Base-by-base conservation (phyloP, 2,888 invertebrate genomes). In the Hartigia nigra region DNA sequence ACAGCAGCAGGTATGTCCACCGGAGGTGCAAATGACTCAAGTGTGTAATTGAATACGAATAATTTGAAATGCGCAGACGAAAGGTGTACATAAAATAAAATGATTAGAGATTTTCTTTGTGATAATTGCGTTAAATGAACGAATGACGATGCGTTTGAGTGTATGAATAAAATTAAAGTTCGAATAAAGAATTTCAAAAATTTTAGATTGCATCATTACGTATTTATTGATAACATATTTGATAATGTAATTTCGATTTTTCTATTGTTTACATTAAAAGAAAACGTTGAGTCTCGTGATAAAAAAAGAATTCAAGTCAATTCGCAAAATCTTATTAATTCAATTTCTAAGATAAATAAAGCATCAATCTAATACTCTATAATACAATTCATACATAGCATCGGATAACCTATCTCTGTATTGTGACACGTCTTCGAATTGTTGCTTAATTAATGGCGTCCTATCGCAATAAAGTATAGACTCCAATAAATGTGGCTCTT, bases 331-430 rank as follows among this genome's bases (percentile, higher is more conserved):
- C 55, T 23, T 55, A 55, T 55, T 23, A 55, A 55, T 55, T 23
- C 55, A 55, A 9, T 23, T 55, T 55, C 55, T 55, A 55, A 55
- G 23, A 55, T 55, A 23, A 23, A 23, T 2, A 55, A 23, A 9
- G 9, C 23, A 9, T 55, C 55, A 55, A 55, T 9, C 23, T 23
- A 55, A 55, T 55, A 72, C 3, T 11, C 31, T 31, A 14, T 89
- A 85, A 78, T 86, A 75, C 4, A 89, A 80, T 72, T 90, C 90
- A 14, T 86, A 37, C 9, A 90, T 77, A 3, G 85, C 83, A 12
- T 90, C 89, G 32, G 80, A 31, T 84, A 90, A 86, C 36, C 90
- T 84, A 11, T 83, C 81, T 35, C 84, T 82, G 74, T 90, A 90
- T 4, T 72, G 31, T 0, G 86, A 80, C 4, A 85, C 82, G 5